A percentile compares a stretch with the other conserved stretches of the same genome.
phyloP scores from a whole-genome alignment of 2,113 vertebrate species.

The Coturnix japonica region DNA sequence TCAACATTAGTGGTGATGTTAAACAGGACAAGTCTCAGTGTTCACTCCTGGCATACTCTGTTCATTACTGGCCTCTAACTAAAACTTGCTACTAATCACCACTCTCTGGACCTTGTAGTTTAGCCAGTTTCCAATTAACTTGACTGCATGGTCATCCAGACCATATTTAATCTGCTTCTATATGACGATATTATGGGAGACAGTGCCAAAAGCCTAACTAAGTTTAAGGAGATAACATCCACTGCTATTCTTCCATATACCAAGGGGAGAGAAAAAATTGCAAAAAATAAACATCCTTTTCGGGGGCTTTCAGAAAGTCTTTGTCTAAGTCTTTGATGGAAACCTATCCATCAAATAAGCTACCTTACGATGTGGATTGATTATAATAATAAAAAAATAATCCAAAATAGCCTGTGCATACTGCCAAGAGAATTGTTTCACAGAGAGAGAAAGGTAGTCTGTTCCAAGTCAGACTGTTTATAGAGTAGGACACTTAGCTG shows the following conservation, averaged over 20 bases:
- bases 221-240: background rate
- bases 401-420: background rate
- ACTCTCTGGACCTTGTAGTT: background rate
- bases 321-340: background rate
- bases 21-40: accelerated
- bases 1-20: background rate
- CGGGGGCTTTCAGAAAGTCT: background rate
- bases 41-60: background rate
- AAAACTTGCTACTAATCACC: background rate
- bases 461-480: background rate
- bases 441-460: background rate
- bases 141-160: background rate
- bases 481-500: background rate
- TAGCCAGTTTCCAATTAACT: background rate
- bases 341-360: background rate
- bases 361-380: background rate
- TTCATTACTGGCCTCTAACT: background rate
- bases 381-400: background rate
- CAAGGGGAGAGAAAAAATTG: background rate
- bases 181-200: background rate
- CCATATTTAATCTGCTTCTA: background rate
- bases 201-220: background rate
- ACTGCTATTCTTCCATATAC: background rate
- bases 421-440: background rate
- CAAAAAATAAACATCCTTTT: background rate